Conservation (phyloP, 1,140 invertebrate species). For the Sinonovacula constricta region DNA sequence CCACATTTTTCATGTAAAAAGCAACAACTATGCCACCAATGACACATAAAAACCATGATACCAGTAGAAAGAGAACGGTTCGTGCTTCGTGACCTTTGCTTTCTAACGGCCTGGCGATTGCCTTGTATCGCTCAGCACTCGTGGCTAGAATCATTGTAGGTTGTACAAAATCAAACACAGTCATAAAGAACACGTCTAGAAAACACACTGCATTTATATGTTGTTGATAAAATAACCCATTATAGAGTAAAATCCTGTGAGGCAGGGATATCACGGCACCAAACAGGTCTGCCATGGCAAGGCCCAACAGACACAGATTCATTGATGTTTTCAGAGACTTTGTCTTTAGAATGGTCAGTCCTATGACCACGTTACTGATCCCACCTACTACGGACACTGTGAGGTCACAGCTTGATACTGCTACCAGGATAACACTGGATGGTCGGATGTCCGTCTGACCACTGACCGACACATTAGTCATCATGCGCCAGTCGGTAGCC, state of each 20-base stretch:
- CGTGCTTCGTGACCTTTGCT: constrained; percentile 14
- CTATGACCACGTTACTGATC: too few relatives aligned
- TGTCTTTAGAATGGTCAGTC: constrained; percentile 40
- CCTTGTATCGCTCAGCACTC: constrained; percentile 40
- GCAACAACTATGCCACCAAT: neutral
- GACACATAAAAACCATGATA: constrained; percentile 8
- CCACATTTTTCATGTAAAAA: constrained; percentile 2
- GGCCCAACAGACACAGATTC: constrained; percentile 14
- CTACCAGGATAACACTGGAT: too few relatives aligned
- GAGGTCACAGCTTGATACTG: too few relatives aligned
- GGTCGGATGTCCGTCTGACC: too few relatives aligned
- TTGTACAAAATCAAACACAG: constrained; percentile 27
- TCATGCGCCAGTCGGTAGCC: too few relatives aligned
- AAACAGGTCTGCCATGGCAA: constrained; percentile 19
- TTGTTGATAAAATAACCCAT: neutral
- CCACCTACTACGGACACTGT: too few relatives aligned
- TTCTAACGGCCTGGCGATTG: constrained; percentile 41
- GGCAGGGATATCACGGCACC: neutral
- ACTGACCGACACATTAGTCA: too few relatives aligned
- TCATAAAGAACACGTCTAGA: constrained; percentile 11
- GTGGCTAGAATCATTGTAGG: constrained; percentile 35
- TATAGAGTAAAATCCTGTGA: constrained; percentile 20
- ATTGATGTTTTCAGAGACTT: constrained; percentile 28
- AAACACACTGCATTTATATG: constrained; percentile 2
- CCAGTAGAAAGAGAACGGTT: constrained; percentile 2